Evolutionary conservation across 2,113 vertebrate genomes (phyloP).

Genomic region (Vidua macroura): DNA sequence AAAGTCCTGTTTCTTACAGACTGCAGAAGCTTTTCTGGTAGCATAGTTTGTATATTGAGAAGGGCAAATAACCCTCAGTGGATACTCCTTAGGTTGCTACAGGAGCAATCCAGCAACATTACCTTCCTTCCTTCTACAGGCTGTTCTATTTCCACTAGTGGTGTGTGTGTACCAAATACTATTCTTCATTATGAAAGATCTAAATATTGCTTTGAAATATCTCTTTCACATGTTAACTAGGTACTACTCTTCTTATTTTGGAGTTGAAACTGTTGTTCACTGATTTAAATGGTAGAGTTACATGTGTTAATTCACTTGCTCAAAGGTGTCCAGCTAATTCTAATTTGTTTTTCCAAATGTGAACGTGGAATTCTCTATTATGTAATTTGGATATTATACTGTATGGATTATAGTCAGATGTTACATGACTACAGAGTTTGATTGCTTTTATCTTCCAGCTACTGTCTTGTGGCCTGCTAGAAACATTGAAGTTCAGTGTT

Average conservation of each 20-base stretch:
- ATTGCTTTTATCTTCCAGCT: constrained; percentile 75
- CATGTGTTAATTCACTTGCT: not conserved
- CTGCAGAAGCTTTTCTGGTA: not conserved
- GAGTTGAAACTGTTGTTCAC: not conserved
- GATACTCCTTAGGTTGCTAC: not conserved
- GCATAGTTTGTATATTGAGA: not conserved
- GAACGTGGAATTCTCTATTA: not conserved
- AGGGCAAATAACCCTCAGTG: not conserved
- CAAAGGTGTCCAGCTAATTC: not conserved
- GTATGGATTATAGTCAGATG: not conserved
- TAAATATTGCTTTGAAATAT: not conserved
- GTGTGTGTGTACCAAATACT: not conserved
- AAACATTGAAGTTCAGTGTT: constrained; percentile 96
- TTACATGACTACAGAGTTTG: not conserved
- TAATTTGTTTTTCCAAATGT: not conserved
- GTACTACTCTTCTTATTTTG: not conserved
- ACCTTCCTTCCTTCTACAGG: not conserved
- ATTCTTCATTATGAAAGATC: not conserved
- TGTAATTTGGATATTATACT: not conserved
- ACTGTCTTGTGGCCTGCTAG: constrained; percentile 92
- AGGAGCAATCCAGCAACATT: not conserved
- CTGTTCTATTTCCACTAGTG: not conserved
- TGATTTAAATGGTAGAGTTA: not conserved
- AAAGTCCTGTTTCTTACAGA: not conserved
- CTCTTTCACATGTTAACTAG: not conserved